These are phyloP conservation scores for Rhipidura dahli DNA, from an alignment of 2,113 vertebrate genomes.

Conservation along the genomic window DNA sequence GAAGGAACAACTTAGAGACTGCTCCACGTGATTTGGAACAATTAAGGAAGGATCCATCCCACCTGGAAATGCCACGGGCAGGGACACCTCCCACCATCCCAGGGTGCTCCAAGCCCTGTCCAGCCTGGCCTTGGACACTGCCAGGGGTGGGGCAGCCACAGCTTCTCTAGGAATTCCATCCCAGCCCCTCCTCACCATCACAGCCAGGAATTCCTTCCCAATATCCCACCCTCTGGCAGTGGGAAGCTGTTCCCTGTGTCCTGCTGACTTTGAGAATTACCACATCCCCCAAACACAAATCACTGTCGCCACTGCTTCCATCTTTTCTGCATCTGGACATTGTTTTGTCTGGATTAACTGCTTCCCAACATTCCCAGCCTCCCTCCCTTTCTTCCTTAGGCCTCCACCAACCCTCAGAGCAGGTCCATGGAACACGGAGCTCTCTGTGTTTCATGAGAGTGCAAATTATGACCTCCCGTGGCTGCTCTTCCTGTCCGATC, in stretches of 20 bases:
- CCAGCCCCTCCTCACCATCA: neutral
- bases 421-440: fast-evolving
- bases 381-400: neutral
- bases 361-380: neutral
- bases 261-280: neutral
- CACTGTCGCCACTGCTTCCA: too few relatives aligned
- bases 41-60: neutral
- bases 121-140: neutral
- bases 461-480: fast-evolving
- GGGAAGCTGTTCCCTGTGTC: neutral
- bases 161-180: neutral
- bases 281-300: neutral
- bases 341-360: neutral
- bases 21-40: fast-evolving
- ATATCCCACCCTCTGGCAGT: neutral
- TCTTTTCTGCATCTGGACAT: fast-evolving
- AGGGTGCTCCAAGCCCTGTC: neutral
- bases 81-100: neutral
- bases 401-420: neutral
- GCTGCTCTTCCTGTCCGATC: neutral
- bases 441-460: neutral
- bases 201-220: neutral
- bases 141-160: neutral
- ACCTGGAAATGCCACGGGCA: neutral
- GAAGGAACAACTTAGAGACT: neutral